Evolutionary conservation across 2,888 invertebrate genomes (phyloP).

Genomic region (Iphiclides podalirius): DNA sequence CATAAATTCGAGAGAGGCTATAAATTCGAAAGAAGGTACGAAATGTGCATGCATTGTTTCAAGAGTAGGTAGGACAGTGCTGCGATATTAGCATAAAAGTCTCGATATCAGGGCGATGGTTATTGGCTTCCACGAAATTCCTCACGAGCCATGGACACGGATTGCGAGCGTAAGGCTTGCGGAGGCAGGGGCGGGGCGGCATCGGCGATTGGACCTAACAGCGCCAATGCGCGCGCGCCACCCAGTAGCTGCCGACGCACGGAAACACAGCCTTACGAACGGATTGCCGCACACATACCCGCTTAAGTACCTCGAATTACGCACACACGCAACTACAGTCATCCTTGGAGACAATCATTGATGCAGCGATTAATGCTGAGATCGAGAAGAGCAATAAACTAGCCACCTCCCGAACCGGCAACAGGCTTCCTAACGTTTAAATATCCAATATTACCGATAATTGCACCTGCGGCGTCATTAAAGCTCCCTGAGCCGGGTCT

Average conservation of each 20-base stretch:
- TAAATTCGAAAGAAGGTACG: background rate
- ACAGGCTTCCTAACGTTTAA: slow-evolving; percentile 76
- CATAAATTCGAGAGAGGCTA: too few relatives aligned
- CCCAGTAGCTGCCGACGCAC: slow-evolving; percentile 51
- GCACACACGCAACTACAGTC: background rate
- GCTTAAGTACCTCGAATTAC: slow-evolving; percentile 9
- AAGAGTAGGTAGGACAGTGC: background rate
- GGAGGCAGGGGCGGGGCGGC: slow-evolving; percentile 69
- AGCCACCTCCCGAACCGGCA: slow-evolving; percentile 32
- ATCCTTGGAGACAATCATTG: slow-evolving; percentile 18
- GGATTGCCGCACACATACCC: slow-evolving; percentile 10
- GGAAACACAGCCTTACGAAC: background rate
- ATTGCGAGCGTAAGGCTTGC: too few relatives aligned
- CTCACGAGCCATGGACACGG: slow-evolving; percentile 18
- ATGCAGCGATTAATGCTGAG: slow-evolving; percentile 27
- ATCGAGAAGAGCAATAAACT: slow-evolving; percentile 38
- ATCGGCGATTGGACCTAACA: slow-evolving; percentile 62
- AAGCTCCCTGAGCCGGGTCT: slow-evolving; percentile 67
- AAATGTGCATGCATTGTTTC: too few relatives aligned
- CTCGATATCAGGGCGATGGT: too few relatives aligned
- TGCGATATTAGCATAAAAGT: background rate
- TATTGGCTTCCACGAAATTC: slow-evolving; percentile 12
- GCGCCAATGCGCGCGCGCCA: slow-evolving; percentile 75
- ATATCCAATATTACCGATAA: slow-evolving; percentile 75
- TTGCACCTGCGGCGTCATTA: slow-evolving; percentile 70